Conservation (phyloP, 2,888 invertebrate species). For the Odontomyia ornata region DNA sequence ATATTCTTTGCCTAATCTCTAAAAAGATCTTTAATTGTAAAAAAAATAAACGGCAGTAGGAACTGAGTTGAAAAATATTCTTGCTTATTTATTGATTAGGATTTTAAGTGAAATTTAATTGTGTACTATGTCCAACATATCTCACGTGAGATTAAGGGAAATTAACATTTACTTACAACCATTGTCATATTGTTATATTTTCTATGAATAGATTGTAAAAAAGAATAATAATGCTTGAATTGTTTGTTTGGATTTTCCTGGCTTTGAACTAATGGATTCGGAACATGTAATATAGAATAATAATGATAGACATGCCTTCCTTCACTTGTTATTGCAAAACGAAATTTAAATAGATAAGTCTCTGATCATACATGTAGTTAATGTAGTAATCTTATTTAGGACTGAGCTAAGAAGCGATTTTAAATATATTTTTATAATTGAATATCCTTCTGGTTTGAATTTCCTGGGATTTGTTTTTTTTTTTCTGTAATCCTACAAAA, state of each 20-base stretch:
- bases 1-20: no score
- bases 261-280: not conserved
- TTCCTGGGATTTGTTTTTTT: no score
- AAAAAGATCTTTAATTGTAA: not conserved
- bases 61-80: not conserved
- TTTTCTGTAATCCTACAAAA: no score
- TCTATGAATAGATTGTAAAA: no score
- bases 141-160: not conserved
- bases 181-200: no score
- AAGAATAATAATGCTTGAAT: not conserved
- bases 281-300: not conserved
- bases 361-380: constrained; percentile 1
- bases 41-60: not conserved
- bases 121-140: not conserved
- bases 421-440: constrained; percentile 27
- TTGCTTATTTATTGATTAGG: not conserved
- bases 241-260: not conserved
- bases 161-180: no score
- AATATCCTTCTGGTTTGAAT: not conserved
- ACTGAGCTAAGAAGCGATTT: constrained; percentile 19
- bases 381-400: constrained; percentile 36
- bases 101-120: constrained; percentile 9
- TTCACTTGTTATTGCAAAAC: constrained; percentile 9
- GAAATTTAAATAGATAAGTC: constrained; percentile 4
- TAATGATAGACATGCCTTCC: not conserved